A percentile compares a stretch with the other conserved stretches of the same genome.
phyloP scores from a whole-genome alignment of 2,113 vertebrate genomes.

The Nettapus auritus region DNA sequence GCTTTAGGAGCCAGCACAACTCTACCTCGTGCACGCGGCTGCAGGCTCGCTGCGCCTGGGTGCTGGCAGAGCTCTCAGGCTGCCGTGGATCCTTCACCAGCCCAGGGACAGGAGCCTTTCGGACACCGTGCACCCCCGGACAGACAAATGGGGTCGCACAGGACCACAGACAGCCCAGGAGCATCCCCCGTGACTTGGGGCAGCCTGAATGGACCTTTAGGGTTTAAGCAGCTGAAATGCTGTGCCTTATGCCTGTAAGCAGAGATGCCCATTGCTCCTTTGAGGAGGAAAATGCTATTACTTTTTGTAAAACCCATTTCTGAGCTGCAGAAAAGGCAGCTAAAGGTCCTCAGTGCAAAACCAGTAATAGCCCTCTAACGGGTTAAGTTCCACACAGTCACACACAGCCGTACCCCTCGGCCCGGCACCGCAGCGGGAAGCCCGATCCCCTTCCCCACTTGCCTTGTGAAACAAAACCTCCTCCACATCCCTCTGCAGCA shows the following conservation, averaged over 20 bases:
- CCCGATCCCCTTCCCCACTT: fast-evolving
- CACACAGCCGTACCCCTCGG: fast-evolving
- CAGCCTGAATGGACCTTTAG: not conserved
- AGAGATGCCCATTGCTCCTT: not conserved
- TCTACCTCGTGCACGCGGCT: fast-evolving
- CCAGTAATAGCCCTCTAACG: fast-evolving
- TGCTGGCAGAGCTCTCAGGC: not conserved
- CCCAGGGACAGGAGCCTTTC: not conserved
- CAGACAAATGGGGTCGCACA: not conserved
- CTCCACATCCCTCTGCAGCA: fast-evolving
- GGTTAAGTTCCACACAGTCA: fast-evolving
- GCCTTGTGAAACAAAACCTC: not conserved
- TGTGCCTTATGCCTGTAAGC: not conserved
- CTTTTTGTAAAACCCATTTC: not conserved
- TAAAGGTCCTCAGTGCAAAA: not conserved
- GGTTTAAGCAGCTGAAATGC: not conserved
- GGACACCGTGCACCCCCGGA: not conserved
- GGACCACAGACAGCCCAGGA: not conserved
- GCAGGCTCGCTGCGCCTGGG: not conserved
- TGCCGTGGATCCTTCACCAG: not conserved
- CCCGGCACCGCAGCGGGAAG: not conserved
- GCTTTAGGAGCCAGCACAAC: not conserved
- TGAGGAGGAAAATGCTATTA: not conserved
- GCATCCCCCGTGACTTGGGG: not conserved
- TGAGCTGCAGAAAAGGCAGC: not conserved